Percentiles rank a stretch among this genome's conserved stretches.
These are phyloP conservation scores for Arizona elegans DNA, from an alignment of 2,113 vertebrate species.

Conservation along the genomic window DNA sequence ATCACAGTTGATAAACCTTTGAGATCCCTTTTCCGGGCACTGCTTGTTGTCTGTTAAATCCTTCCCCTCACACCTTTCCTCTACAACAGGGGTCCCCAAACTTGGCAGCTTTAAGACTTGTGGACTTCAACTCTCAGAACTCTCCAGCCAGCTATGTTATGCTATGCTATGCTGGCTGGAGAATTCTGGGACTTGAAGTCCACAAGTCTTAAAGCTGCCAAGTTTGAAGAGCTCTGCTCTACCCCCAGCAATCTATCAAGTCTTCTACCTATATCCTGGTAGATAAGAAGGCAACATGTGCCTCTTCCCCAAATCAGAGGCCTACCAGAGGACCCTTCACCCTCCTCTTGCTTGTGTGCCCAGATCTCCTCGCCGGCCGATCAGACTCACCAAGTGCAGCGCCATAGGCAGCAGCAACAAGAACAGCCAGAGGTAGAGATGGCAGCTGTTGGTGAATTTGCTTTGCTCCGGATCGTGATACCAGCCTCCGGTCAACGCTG, in stretches of 20 bases:
- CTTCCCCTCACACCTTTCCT: not conserved
- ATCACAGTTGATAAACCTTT: not conserved
- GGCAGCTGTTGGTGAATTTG: conserved; percentile 93
- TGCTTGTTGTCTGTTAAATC: not conserved
- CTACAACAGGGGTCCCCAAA: too few relatives aligned
- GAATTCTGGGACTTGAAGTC: too few relatives aligned
- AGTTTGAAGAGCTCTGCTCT: too few relatives aligned
- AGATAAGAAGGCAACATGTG: not conserved
- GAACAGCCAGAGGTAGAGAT: conserved; percentile 95
- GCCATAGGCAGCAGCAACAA: conserved; percentile 88
- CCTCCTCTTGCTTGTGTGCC: not conserved
- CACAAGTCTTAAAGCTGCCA: too few relatives aligned
- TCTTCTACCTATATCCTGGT: not conserved
- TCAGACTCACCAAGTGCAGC: conserved; percentile 88
- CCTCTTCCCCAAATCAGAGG: not conserved
- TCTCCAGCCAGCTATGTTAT: too few relatives aligned
- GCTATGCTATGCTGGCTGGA: too few relatives aligned
- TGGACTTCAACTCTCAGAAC: too few relatives aligned
- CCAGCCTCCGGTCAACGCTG: conserved; percentile 93
- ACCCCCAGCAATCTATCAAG: not conserved
- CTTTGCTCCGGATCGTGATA: conserved; percentile 96
- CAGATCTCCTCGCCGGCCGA: not conserved
- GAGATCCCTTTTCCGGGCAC: not conserved
- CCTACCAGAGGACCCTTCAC: not conserved
- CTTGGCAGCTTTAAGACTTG: too few relatives aligned